These are phyloP conservation scores for Macaria notata DNA, from an alignment of 2,888 invertebrate species.

Conservation along the genomic window DNA sequence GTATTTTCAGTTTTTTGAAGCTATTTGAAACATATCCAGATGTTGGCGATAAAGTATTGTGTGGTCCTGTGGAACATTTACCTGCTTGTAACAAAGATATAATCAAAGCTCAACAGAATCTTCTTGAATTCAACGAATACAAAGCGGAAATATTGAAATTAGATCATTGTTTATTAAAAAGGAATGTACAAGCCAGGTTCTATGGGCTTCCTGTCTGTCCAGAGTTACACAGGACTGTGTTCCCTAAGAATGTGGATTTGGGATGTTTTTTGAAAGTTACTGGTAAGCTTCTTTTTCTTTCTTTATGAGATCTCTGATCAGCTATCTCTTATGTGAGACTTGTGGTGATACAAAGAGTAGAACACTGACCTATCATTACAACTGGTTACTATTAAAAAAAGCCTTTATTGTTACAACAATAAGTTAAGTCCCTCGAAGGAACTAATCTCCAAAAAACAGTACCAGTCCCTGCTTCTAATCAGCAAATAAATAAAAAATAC, in stretches of 20 bases:
- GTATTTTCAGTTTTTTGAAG: constrained; percentile 84
- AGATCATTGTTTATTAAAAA: constrained; percentile 74
- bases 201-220: constrained; percentile 86
- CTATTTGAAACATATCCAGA: constrained; percentile 86
- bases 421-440: too few relatives aligned
- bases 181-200: constrained; percentile 86
- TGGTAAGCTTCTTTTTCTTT: constrained; percentile 62
- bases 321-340: too few relatives aligned
- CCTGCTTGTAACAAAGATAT: constrained; percentile 84
- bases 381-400: too few relatives aligned
- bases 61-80: constrained; percentile 83
- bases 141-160: constrained; percentile 53
- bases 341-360: too few relatives aligned
- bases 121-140: constrained; percentile 69
- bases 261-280: constrained; percentile 88
- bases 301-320: too few relatives aligned
- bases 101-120: constrained; percentile 81
- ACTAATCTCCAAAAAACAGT: too few relatives aligned
- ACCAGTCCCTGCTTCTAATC: too few relatives aligned
- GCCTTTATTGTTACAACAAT: too few relatives aligned
- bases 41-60: constrained; percentile 85
- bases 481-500: too few relatives aligned
- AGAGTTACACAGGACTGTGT: constrained; percentile 84
- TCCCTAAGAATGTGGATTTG: constrained; percentile 87
- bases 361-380: too few relatives aligned